Percentiles rank a stretch among this genome's conserved stretches.
Evolutionary conservation across 2,888 invertebrate species (phyloP).

Genomic region (Polydrusus cervinus): DNA sequence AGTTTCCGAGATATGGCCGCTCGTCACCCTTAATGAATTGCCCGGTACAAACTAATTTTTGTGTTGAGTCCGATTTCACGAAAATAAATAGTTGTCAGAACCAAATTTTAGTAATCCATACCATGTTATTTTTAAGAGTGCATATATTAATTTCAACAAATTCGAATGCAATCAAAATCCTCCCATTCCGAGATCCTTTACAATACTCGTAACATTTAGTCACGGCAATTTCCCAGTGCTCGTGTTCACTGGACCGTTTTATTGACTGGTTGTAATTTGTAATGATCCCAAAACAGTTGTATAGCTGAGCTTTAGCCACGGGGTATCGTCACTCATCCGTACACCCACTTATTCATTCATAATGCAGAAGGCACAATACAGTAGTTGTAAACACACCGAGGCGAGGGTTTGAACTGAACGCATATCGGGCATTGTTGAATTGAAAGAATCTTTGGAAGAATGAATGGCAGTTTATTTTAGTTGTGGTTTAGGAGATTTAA

Average conservation of each 20-base stretch:
- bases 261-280: constrained; percentile 62
- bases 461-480: constrained; percentile 32
- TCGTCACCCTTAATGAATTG: too few relatives aligned
- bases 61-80: too few relatives aligned
- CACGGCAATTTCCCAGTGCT: constrained; percentile 56
- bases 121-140: too few relatives aligned
- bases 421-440: constrained; percentile 34
- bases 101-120: too few relatives aligned
- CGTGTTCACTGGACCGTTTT: constrained; percentile 61
- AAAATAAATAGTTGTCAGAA: too few relatives aligned
- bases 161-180: not conserved
- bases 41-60: too few relatives aligned
- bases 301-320: constrained; percentile 62
- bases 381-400: constrained; percentile 45
- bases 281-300: constrained; percentile 63
- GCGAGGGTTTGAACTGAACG: constrained; percentile 34
- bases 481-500: constrained; percentile 14
- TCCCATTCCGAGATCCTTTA: constrained; percentile 5
- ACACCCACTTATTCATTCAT: constrained; percentile 56
- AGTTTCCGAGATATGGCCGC: too few relatives aligned
- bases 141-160: too few relatives aligned
- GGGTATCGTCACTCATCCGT: constrained; percentile 60
- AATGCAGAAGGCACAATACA: constrained; percentile 44
- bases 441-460: constrained; percentile 4
- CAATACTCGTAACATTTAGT: constrained; percentile 41